phyloP scores from a whole-genome alignment of 2,113 vertebrate species.

The Motacilla tschutschensis region DNA sequence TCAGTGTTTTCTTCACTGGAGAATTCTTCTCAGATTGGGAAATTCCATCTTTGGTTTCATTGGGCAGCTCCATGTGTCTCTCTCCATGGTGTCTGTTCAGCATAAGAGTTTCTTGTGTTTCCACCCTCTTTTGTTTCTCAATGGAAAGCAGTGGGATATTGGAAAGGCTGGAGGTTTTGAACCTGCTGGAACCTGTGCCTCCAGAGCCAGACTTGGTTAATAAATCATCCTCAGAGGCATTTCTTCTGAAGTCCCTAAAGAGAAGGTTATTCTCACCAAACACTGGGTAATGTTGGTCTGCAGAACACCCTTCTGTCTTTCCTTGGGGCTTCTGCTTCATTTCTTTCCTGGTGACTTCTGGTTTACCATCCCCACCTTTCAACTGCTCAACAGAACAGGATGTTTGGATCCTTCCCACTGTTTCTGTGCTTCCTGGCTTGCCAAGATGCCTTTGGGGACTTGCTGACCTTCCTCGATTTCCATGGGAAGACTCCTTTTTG shows the following conservation, averaged over 20 bases:
- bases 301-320: conserved; percentile 25
- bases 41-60: conserved; percentile 57
- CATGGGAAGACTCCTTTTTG: not conserved
- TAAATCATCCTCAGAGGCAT: not conserved
- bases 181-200: conserved; percentile 36
- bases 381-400: conserved; percentile 23
- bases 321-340: not conserved
- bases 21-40: conserved; percentile 63
- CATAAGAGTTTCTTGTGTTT: not conserved
- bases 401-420: not conserved
- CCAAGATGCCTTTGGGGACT: conserved; percentile 76
- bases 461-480: conserved; percentile 47
- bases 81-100: not conserved
- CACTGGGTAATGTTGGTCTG: not conserved
- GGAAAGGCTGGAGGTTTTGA: conserved; percentile 67
- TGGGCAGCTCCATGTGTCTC: conserved; percentile 9
- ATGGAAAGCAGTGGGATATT: conserved; percentile 11
- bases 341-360: not conserved
- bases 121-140: conserved; percentile 42
- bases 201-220: not conserved
- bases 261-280: not conserved
- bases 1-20: conserved; percentile 76
- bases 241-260: not conserved
- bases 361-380: conserved; percentile 53
- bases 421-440: conserved; percentile 44